These are phyloP conservation scores for Eptatretus burgeri DNA, from an alignment of 2,113 vertebrate genomes.

Conservation along the genomic window DNA sequence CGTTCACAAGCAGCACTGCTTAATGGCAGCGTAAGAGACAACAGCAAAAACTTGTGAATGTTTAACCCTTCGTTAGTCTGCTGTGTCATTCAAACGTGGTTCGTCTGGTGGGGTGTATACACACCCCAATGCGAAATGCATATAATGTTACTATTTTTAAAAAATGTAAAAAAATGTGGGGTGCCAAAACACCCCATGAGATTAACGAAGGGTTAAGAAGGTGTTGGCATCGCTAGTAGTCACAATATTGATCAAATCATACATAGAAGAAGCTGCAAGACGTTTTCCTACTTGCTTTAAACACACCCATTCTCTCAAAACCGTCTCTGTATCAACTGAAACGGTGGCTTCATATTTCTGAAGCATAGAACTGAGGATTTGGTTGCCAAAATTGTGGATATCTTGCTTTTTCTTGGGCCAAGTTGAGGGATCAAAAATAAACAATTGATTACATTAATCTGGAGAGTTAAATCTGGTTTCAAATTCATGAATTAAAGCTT, in stretches of 20 bases:
- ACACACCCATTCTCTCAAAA: neutral
- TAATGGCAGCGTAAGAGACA: neutral
- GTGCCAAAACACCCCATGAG: too few species aligned
- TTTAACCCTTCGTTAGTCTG: too few species aligned
- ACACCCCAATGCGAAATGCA: too few species aligned
- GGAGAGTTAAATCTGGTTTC: constrained; percentile 9
- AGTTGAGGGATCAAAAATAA: constrained; percentile 8
- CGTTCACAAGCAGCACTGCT: neutral
- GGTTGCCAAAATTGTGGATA: constrained; percentile 10
- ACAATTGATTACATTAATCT: constrained; percentile 8
- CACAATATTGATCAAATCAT: neutral
- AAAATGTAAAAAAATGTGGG: too few species aligned
- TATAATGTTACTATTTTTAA: too few species aligned
- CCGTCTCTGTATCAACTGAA: constrained; percentile 9
- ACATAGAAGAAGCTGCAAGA: neutral
- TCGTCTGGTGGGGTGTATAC: too few species aligned
- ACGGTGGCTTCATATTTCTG: constrained; percentile 10
- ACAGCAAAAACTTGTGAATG: too few species aligned
- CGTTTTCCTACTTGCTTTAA: constrained; percentile 1
- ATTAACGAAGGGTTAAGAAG: neutral
- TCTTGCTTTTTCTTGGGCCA: constrained; percentile 9
- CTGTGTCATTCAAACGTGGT: too few species aligned
- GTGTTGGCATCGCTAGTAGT: neutral
- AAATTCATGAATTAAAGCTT: constrained; percentile 9
- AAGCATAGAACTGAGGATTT: constrained; percentile 9